Conservation (phyloP, 2,797 vertebrate genomes). For the Botia almorhae region DNA sequence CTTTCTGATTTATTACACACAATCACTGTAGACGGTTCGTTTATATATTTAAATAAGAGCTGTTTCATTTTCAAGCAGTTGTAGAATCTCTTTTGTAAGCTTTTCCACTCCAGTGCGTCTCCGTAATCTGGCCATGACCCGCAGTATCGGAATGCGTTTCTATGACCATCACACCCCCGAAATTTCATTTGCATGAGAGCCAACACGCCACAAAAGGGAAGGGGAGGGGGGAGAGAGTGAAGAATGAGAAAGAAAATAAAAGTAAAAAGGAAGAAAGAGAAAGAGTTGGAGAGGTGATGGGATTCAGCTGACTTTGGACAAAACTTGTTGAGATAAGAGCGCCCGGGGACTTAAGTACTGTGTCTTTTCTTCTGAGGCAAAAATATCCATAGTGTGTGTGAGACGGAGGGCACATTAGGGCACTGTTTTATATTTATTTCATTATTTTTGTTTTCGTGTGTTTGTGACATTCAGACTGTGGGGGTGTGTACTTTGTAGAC, state of each 20-base stretch:
- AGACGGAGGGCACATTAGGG: not conserved
- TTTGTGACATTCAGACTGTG: not conserved
- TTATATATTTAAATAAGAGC: not conserved
- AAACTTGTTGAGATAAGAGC: constrained; percentile 3
- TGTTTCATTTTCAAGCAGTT: not conserved
- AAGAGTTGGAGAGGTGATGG: not conserved
- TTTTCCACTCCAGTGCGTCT: constrained; percentile 37
- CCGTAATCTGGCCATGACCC: constrained; percentile 35
- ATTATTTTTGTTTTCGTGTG: constrained; percentile 21
- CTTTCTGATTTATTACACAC: too few species aligned
- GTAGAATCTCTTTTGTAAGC: not conserved
- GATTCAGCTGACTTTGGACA: constrained; percentile 15
- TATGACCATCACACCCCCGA: constrained; percentile 63
- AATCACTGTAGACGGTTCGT: not conserved
- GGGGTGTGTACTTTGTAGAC: not conserved
- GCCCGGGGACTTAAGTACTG: not conserved
- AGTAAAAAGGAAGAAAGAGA: constrained; percentile 13
- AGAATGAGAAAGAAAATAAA: not conserved
- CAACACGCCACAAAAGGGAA: constrained; percentile 52
- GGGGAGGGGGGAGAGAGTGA: constrained; percentile 16
- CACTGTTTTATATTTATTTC: not conserved
- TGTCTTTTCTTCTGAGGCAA: not conserved
- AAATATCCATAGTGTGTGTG: not conserved
- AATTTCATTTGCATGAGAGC: constrained; percentile 60
- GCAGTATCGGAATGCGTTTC: constrained; percentile 64